Evolutionary conservation across 2,113 vertebrate genomes (phyloP), one percentile per base, ranked within the genome.

Genomic region (Ceratotherium simum): DNA sequence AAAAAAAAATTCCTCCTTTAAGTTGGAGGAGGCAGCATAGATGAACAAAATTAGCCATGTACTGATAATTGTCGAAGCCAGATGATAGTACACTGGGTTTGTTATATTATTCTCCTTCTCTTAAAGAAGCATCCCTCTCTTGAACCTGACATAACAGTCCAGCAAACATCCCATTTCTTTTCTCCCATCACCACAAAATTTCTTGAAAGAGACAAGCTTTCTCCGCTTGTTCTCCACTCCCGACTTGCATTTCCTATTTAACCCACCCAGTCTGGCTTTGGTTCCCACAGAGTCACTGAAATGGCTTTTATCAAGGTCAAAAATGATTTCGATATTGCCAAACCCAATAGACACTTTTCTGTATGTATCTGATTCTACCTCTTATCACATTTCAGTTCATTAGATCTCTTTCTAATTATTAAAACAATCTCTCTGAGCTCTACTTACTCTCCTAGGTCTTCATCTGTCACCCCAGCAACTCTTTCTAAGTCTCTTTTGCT

Each of bases 221-320:
- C 51, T 46, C 58, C 2, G 36, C 46, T 70, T 21, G 5, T n/a
- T 85, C 16, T 9, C 11, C 39, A 46, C 0, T 13, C 23, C 4
- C 16, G 5, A 25, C 17, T 13, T 33, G 8, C 1, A 33, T 9
- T 95, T 4, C 11, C 4, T 67, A 4, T 67, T 96, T 84, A 76
- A 51, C 2, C 1, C 3, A 58, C 2, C 12, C 64, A 17, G 3
- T 13, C 2, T 39, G 60, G 5, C 18, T 92, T 20, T 3, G 1
- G 5, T n/a, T 56, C 6, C 27, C 33, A 51, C 6, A 46, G 29
- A 62, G 39, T 54, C 51, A 27, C 8, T 48, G 51, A 82, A 70
- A 64, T 0, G 3, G 18, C 62, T 75, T 88, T 86, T 29, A 79
- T 73, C 33, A 67, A 90, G 2, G 27, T 84, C 8, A 80, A n/a